phyloP scores from a whole-genome alignment of 37 sponge, comb jelly and placozoan species.

The Amphimedon queenslandica region DNA sequence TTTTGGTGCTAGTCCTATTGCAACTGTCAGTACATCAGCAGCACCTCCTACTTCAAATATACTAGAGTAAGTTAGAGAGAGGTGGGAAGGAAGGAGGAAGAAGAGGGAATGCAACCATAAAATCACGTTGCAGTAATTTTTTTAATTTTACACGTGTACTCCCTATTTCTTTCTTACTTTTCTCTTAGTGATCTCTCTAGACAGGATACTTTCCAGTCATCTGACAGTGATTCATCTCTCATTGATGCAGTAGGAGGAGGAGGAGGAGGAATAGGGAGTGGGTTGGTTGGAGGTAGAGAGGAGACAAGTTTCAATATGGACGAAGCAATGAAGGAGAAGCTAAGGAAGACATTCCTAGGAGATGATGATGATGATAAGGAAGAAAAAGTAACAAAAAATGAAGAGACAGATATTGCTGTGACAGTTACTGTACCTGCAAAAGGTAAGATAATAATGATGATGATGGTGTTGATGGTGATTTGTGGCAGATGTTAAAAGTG shows the following conservation, averaged over 20 bases:
- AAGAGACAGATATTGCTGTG: background rate
- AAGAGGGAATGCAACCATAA: slow-evolving; percentile 4
- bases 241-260: slow-evolving; percentile 2
- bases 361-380: slow-evolving; percentile 8
- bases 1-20: too few relatives aligned
- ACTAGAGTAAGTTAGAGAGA: background rate
- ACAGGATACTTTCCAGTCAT: too few relatives aligned
- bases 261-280: background rate
- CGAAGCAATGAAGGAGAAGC: background rate
- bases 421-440: background rate
- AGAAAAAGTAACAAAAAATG: background rate
- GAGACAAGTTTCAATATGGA: background rate
- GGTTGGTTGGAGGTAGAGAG: background rate
- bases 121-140: too few relatives aligned
- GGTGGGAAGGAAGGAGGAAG: slow-evolving; percentile 1
- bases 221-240: background rate
- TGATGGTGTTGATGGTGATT: background rate
- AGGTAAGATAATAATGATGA: background rate
- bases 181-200: too few relatives aligned
- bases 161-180: too few relatives aligned
- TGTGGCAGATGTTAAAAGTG: background rate
- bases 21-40: too few relatives aligned
- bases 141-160: too few relatives aligned
- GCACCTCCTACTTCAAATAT: too few relatives aligned
- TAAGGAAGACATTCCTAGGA: background rate